A percentile compares a stretch with the other conserved stretches of the same genome.
These are phyloP conservation scores for Julus scanicus DNA, from an alignment of 2,888 invertebrate genomes.

Conservation along the genomic window DNA sequence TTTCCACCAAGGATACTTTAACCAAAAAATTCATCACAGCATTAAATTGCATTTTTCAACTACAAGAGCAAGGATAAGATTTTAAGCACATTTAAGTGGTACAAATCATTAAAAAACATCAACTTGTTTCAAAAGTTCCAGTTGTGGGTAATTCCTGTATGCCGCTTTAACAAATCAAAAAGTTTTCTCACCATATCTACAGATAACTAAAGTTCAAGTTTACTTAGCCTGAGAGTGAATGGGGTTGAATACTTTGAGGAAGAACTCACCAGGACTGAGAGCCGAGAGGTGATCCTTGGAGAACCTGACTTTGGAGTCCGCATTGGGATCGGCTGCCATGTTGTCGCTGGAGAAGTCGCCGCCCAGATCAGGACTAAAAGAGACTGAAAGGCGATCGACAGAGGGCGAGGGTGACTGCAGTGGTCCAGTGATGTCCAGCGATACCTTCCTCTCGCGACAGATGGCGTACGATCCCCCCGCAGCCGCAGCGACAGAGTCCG, in stretches of 20 bases:
- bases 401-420: conserved; percentile 75
- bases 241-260: neutral
- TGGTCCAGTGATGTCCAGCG: conserved; percentile 6
- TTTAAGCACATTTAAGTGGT: too few species aligned
- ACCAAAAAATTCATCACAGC: too few species aligned
- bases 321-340: neutral
- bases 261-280: conserved; percentile 44
- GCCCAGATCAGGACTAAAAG: conserved; percentile 73
- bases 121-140: neutral
- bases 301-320: conserved; percentile 54
- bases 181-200: neutral
- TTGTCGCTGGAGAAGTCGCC: conserved; percentile 28
- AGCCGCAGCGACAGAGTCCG: conserved; percentile 38
- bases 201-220: neutral
- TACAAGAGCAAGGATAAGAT: too few species aligned
- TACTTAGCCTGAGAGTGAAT: neutral
- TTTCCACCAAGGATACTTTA: too few species aligned
- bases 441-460: neutral
- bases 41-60: too few species aligned
- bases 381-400: conserved; percentile 77
- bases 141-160: too few species aligned
- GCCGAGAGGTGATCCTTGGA: conserved; percentile 55
- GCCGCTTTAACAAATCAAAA: neutral
- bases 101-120: too few species aligned
- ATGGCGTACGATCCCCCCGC: neutral